Evolutionary conservation across 1,140 invertebrate species (phyloP).

Genomic region (Ips nitidus): DNA sequence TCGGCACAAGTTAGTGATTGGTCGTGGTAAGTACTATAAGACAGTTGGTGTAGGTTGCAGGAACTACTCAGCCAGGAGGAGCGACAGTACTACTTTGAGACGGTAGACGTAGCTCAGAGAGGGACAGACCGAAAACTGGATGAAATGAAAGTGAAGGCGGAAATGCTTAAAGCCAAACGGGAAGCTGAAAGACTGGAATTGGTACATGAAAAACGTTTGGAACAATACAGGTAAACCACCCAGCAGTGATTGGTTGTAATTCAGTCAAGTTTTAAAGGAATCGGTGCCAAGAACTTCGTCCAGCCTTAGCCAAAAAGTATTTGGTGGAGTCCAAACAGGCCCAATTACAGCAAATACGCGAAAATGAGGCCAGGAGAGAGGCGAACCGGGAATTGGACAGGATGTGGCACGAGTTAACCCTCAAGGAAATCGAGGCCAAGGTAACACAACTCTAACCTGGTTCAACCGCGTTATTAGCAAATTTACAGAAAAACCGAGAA

Average conservation of each 20-base stretch:
- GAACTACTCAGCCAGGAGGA: slow-evolving; percentile 47
- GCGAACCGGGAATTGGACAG: slow-evolving; percentile 45
- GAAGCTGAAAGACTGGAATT: slow-evolving; percentile 47
- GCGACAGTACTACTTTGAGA: slow-evolving; percentile 43
- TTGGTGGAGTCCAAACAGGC: slow-evolving; percentile 46
- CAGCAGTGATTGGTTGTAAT: not conserved
- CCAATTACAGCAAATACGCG: slow-evolving; percentile 50
- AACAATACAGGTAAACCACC: slow-evolving; percentile 47
- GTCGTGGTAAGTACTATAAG: too few species aligned
- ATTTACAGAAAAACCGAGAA: slow-evolving; percentile 45
- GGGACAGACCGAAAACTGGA: slow-evolving; percentile 42
- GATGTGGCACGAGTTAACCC: slow-evolving; percentile 47
- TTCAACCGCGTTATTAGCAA: too few species aligned
- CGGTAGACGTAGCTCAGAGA: slow-evolving; percentile 45
- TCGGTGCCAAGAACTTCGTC: slow-evolving; percentile 43
- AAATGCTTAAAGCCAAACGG: slow-evolving; percentile 41
- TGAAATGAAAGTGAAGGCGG: slow-evolving; percentile 44
- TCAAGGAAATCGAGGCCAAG: slow-evolving; percentile 43
- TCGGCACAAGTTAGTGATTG: slow-evolving; percentile 40
- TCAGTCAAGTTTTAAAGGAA: slow-evolving; percentile 28
- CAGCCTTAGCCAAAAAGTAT: slow-evolving; percentile 40
- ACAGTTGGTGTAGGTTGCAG: slow-evolving; percentile 36
- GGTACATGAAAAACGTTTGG: slow-evolving; percentile 48
- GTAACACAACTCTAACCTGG: too few species aligned
- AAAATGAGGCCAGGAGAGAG: slow-evolving; percentile 48